These are phyloP conservation scores for Tenthredo amoena DNA, from an alignment of 2,888 invertebrate genomes.

Conservation along the genomic window DNA sequence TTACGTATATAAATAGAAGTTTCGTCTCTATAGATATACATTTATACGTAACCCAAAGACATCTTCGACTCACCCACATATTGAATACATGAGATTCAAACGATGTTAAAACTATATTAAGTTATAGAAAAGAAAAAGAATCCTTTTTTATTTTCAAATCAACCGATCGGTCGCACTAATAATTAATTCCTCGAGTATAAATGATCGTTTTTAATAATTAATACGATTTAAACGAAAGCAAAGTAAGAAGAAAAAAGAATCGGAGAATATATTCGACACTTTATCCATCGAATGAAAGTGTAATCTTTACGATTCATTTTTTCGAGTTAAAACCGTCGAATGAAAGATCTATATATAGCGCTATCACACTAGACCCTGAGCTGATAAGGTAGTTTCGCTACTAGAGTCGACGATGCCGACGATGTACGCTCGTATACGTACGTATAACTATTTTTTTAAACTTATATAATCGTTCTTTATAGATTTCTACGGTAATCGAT, in stretches of 20 bases:
- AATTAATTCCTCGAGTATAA: not conserved
- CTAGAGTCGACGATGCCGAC: not conserved
- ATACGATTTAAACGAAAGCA: too few species aligned
- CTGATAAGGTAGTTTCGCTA: constrained; percentile 29
- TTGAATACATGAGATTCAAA: not conserved
- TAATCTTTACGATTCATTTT: constrained; percentile 17
- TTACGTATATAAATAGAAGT: not conserved
- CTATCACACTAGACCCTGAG: not conserved
- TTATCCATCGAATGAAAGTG: not conserved
- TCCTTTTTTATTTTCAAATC: too few species aligned
- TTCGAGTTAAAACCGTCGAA: not conserved
- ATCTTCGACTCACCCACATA: not conserved
- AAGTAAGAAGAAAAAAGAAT: not conserved
- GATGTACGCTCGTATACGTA: not conserved
- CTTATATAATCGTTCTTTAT: not conserved
- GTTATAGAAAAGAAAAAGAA: too few species aligned
- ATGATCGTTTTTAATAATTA: not conserved
- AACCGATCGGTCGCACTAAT: too few species aligned
- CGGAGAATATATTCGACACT: not conserved
- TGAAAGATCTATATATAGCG: constrained; percentile 33
- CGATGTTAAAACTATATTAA: not conserved
- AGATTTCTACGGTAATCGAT: not conserved
- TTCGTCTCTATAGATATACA: too few species aligned
- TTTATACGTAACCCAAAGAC: too few species aligned
- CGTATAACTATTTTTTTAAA: not conserved